These are phyloP conservation scores for Pluvialis apricaria DNA, from an alignment of 2,113 vertebrate species.

Conservation along the genomic window DNA sequence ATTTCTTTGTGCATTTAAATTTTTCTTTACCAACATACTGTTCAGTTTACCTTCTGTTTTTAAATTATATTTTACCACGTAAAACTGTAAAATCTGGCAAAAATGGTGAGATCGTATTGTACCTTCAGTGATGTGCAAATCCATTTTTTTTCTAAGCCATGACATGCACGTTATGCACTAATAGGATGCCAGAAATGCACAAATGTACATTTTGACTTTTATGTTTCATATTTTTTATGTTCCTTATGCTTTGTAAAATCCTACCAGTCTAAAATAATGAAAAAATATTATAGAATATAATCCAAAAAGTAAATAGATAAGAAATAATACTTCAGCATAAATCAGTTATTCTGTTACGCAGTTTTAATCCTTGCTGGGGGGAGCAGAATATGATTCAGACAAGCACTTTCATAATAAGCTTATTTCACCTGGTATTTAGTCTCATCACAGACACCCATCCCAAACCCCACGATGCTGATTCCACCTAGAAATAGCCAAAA, in stretches of 20 bases:
- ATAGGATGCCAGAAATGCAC: not conserved
- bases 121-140: not conserved
- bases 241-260: not conserved
- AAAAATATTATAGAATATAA: not conserved
- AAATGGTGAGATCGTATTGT: not conserved
- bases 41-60: not conserved
- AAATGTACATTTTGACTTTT: not conserved
- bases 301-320: not conserved
- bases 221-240: not conserved
- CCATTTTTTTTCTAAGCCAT: not conserved
- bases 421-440: not conserved
- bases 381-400: not conserved
- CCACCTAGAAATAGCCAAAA: conserved; percentile 36
- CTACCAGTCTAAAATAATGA: not conserved
- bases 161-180: not conserved
- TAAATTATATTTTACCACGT: not conserved
- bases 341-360: not conserved
- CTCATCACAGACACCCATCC: not conserved
- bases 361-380: not conserved
- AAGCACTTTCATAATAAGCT: not conserved
- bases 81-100: not conserved
- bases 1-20: not conserved
- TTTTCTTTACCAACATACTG: not conserved
- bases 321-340: not conserved
- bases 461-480: not conserved